Percentiles rank a stretch among this genome's conserved stretches.
Evolutionary conservation across 2,888 invertebrate species (phyloP).

Genomic region (Drosophila greeni): DNA sequence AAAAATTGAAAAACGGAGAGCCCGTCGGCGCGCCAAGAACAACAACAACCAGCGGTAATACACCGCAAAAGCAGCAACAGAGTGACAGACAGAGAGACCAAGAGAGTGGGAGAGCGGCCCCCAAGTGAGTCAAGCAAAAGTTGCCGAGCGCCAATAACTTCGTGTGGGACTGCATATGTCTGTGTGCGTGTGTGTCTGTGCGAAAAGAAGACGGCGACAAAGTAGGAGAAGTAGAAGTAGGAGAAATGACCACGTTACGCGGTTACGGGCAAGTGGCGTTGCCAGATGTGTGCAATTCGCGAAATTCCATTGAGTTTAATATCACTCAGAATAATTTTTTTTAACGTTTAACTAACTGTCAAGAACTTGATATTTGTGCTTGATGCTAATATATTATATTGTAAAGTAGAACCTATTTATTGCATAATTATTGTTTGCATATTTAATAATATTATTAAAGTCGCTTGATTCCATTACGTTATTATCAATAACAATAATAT

Average conservation of each 20-base stretch:
- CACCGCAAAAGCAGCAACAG: conserved; percentile 35
- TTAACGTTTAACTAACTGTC: background rate
- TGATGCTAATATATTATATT: background rate
- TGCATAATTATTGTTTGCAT: no score
- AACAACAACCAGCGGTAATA: conserved; percentile 8
- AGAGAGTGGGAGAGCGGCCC: conserved; percentile 17
- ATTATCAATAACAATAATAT: no score
- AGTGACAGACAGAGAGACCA: conserved; percentile 17
- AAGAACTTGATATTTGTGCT: background rate
- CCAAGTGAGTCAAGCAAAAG: conserved; percentile 33
- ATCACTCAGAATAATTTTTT: background rate
- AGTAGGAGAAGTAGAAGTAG: conserved; percentile 23
- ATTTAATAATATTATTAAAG: no score
- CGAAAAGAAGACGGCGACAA: conserved; percentile 22
- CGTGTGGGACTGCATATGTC: conserved; percentile 8
- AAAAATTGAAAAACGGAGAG: conserved; percentile 15
- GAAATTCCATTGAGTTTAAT: background rate
- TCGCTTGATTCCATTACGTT: no score
- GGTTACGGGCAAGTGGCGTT: conserved; percentile 17
- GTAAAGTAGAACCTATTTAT: no score
- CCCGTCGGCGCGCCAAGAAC: conserved; percentile 35
- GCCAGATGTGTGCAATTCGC: conserved; percentile 14
- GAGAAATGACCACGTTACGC: conserved; percentile 31
- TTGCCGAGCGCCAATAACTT: conserved; percentile 48
- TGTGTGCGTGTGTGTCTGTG: conserved; percentile 8